phyloP scores from a whole-genome alignment of 2,888 invertebrate genomes.

The Hemaris fuciformis region DNA sequence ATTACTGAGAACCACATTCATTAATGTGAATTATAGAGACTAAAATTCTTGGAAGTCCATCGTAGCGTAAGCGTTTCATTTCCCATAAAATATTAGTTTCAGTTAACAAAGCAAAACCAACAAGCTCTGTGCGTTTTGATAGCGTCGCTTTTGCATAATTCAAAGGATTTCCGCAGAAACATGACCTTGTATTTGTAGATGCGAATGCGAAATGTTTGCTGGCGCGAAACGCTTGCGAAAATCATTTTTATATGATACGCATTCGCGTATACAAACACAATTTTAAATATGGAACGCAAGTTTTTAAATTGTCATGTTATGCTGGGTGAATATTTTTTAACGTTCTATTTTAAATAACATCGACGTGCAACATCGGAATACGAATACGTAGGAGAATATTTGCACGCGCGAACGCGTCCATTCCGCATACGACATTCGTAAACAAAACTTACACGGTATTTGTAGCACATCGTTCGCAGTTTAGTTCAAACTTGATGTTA shows the following conservation, averaged over 20 bases:
- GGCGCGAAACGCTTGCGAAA: not conserved
- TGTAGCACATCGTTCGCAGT: not conserved
- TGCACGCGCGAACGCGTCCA: not conserved
- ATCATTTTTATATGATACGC: not conserved
- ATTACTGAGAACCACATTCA: not conserved
- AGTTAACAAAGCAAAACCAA: not conserved
- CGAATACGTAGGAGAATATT: not conserved
- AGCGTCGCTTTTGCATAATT: slow-evolving; percentile 1
- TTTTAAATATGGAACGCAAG: not conserved
- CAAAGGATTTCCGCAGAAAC: slow-evolving; percentile 4
- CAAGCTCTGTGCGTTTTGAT: not conserved
- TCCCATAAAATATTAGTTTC: not conserved
- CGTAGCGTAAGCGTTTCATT: not conserved
- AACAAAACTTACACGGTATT: not conserved
- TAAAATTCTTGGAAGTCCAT: not conserved
- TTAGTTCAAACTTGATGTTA: not conserved
- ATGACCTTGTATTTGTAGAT: not conserved
- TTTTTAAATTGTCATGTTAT: not conserved
- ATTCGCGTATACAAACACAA: not conserved
- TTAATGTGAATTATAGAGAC: not conserved
- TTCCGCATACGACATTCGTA: not conserved
- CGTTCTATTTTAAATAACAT: not conserved
- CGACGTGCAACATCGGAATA: not conserved
- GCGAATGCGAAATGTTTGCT: not conserved
- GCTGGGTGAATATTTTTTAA: not conserved